Evolutionary conservation across 23 tunicate genomes (phyloP).

Genomic region (Trididemnum nubilum): DNA sequence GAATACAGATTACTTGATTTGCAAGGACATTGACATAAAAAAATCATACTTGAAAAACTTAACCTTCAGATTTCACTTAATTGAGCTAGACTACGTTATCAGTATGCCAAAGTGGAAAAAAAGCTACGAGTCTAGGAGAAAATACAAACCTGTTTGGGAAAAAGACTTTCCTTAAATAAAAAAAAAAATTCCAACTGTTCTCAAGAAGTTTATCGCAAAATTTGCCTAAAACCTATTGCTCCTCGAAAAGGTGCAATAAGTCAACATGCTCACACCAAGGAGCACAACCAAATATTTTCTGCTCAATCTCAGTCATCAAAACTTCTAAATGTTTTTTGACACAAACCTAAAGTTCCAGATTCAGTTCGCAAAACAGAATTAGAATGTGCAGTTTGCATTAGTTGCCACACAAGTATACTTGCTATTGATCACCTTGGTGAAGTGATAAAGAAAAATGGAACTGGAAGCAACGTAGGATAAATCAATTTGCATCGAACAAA

Average conservation of each 20-base stretch:
- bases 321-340: neutral
- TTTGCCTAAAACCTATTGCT: constrained; percentile 32
- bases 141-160: constrained; percentile 28
- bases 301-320: constrained; percentile 15
- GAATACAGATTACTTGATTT: neutral
- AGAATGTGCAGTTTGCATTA: neutral
- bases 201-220: constrained; percentile 16
- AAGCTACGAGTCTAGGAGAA: constrained; percentile 27
- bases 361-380: constrained; percentile 20
- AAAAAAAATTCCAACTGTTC: neutral
- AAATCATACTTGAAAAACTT: constrained; percentile 1
- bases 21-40: neutral
- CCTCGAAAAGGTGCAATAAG: constrained; percentile 32
- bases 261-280: constrained; percentile 35
- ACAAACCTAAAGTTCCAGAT: constrained; percentile 14
- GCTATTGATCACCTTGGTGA: constrained; percentile 28
- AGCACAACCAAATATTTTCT: constrained; percentile 25
- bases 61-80: neutral
- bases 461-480: neutral
- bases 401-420: constrained; percentile 16
- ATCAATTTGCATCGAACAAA: constrained; percentile 32
- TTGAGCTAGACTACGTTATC: neutral
- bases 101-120: constrained; percentile 34
- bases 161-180: constrained; percentile 31
- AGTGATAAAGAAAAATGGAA: constrained; percentile 20